A percentile compares a stretch with the other conserved stretches of the same genome.
Conservation (phyloP, 1,140 invertebrate species). For the Microvelia longipes region DNA sequence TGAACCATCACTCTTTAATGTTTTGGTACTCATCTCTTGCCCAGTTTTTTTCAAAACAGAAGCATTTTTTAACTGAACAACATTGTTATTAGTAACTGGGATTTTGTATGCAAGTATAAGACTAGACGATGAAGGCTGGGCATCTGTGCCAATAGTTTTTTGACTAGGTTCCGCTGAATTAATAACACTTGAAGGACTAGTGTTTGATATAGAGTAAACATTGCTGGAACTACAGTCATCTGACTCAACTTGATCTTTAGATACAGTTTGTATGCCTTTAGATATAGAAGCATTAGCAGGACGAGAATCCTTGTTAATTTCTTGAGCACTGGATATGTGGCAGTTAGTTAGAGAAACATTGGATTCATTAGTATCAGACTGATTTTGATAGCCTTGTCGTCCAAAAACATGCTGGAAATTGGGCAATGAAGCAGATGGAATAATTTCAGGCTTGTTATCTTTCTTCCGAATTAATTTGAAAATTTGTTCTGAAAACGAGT, state of each 20-base stretch:
- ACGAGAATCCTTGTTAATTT: constrained; percentile 4
- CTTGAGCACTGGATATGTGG: not conserved
- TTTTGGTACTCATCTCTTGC: not conserved
- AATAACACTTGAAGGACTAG: not conserved
- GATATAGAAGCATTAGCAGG: constrained; percentile 1
- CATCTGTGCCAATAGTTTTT: too few species aligned
- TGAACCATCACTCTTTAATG: not conserved
- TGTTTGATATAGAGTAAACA: not conserved
- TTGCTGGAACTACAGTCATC: not conserved
- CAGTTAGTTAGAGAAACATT: not conserved
- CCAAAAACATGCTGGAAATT: constrained; percentile 68
- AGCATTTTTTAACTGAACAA: not conserved
- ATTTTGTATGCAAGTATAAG: constrained; percentile 19
- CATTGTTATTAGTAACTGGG: constrained; percentile 6
- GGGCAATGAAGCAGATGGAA: constrained; percentile 34
- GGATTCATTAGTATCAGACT: constrained; percentile 2
- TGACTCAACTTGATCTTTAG: constrained; percentile 8
- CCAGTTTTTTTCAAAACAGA: not conserved
- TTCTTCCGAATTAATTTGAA: constrained; percentile 13
- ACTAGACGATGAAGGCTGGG: constrained; percentile 10
- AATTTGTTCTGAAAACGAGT: constrained; percentile 6
- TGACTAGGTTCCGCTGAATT: not conserved
- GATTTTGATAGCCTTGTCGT: constrained; percentile 34
- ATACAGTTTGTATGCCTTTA: constrained; percentile 12
- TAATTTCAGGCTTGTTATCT: constrained; percentile 10